These are phyloP conservation scores for Ia io DNA, from an alignment of 2,113 vertebrate species.

Conservation along the genomic window DNA sequence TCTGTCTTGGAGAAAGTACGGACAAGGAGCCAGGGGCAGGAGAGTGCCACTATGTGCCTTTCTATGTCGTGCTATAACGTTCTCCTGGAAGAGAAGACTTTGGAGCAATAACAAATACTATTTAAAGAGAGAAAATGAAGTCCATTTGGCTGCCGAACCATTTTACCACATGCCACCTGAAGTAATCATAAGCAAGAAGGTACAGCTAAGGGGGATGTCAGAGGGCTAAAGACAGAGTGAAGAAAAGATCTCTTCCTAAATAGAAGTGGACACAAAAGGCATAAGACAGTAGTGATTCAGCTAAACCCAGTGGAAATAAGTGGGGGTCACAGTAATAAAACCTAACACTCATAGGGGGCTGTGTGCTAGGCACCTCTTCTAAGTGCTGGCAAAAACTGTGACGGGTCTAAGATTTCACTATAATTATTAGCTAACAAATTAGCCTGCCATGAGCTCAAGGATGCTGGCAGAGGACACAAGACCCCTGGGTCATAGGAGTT, in stretches of 20 bases:
- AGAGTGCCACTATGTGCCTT: background rate
- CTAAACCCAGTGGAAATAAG: background rate
- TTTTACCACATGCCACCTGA: background rate
- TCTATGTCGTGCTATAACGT: background rate
- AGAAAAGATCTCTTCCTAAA: background rate
- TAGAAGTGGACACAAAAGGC: background rate
- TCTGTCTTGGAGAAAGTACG: background rate
- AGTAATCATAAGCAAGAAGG: background rate
- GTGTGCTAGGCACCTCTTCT: background rate
- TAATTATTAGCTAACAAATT: background rate
- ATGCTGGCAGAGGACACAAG: background rate
- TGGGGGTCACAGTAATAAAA: background rate
- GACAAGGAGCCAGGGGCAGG: background rate
- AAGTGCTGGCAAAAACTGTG: background rate
- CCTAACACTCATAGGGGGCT: background rate
- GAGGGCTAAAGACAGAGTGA: background rate
- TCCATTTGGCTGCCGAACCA: background rate
- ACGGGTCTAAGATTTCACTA: background rate
- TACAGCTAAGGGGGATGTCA: background rate
- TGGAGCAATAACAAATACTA: background rate
- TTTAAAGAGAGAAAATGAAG: slow-evolving; percentile 10
- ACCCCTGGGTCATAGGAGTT: background rate
- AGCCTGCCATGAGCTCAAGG: background rate
- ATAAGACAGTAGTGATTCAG: background rate
- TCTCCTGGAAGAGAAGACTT: slow-evolving; percentile 14